These are phyloP conservation scores for Athene noctua DNA, from an alignment of 2,113 vertebrate species.

Conservation along the genomic window DNA sequence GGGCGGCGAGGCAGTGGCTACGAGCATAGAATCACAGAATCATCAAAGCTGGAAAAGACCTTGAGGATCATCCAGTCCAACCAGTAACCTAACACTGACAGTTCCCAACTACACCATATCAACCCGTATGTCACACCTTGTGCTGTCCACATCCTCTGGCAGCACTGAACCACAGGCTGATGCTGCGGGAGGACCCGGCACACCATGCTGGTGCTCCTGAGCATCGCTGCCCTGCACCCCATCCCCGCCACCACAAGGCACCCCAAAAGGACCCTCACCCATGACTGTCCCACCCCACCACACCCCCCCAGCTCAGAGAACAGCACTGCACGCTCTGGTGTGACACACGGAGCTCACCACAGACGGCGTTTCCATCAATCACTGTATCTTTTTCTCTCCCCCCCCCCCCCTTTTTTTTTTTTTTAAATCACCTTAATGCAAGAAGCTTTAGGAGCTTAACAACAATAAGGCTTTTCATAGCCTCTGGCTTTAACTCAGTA, in stretches of 20 bases:
- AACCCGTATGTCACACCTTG: no score
- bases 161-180: background rate
- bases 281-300: background rate
- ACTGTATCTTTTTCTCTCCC: background rate
- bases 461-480: conserved; percentile 16
- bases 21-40: background rate
- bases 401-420: background rate
- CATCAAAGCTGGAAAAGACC: no score
- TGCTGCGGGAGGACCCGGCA: rapidly evolving
- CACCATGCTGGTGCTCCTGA: rapidly evolving
- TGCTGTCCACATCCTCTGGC: background rate
- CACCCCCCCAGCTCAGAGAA: background rate
- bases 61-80: no score
- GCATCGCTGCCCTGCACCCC: background rate
- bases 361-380: background rate
- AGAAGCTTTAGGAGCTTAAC: conserved; percentile 43
- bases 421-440: conserved; percentile 30
- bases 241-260: rapidly evolving
- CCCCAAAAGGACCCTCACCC: background rate
- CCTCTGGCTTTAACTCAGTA: background rate
- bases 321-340: background rate
- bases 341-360: background rate
- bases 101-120: no score
- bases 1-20: background rate
- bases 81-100: no score